Evolutionary conservation across 1,140 invertebrate species (phyloP).

Genomic region (Drosophila busckii): DNA sequence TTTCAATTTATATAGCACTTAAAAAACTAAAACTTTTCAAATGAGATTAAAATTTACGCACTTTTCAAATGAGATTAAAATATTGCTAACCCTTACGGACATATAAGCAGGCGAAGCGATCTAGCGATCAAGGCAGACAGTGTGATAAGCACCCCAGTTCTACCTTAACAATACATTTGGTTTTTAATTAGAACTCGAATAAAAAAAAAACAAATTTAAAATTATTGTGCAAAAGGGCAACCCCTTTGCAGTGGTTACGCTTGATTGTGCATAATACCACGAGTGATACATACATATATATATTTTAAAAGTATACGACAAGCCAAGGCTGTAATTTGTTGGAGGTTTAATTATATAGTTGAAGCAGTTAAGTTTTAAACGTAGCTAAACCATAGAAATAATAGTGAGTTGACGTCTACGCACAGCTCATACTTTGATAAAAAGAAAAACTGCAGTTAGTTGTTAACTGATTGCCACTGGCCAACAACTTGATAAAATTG

Average conservation of each 20-base stretch:
- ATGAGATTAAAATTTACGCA: slow-evolving; percentile 68
- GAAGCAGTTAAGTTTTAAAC: too few relatives aligned
- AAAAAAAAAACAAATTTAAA: slow-evolving; percentile 41
- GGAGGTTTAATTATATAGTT: slow-evolving; percentile 30
- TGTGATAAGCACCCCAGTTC: slow-evolving; percentile 60
- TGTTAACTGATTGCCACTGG: slow-evolving; percentile 35
- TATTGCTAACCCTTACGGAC: too few relatives aligned
- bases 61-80: slow-evolving; percentile 15
- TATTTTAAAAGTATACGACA: too few relatives aligned
- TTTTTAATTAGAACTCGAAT: slow-evolving; percentile 71
- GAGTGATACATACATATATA: too few relatives aligned
- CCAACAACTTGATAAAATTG: slow-evolving; percentile 67
- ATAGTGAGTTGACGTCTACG: too few relatives aligned
- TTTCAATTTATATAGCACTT: slow-evolving; percentile 67
- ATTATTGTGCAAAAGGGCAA: slow-evolving; percentile 38
- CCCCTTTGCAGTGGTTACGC: slow-evolving; percentile 55
- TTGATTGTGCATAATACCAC: slow-evolving; percentile 71
- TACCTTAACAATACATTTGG: slow-evolving; percentile 62
- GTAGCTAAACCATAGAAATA: too few relatives aligned
- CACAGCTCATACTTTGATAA: too few relatives aligned
- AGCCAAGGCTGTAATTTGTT: slow-evolving; percentile 9
- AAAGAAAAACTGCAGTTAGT: slow-evolving; percentile 5
- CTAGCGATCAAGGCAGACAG: slow-evolving; percentile 20
- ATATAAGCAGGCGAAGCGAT: too few relatives aligned
- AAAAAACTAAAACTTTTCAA: slow-evolving; percentile 61